Conservation (phyloP, 2,797 vertebrate species). For the Geotrypetes seraphini region DNA sequence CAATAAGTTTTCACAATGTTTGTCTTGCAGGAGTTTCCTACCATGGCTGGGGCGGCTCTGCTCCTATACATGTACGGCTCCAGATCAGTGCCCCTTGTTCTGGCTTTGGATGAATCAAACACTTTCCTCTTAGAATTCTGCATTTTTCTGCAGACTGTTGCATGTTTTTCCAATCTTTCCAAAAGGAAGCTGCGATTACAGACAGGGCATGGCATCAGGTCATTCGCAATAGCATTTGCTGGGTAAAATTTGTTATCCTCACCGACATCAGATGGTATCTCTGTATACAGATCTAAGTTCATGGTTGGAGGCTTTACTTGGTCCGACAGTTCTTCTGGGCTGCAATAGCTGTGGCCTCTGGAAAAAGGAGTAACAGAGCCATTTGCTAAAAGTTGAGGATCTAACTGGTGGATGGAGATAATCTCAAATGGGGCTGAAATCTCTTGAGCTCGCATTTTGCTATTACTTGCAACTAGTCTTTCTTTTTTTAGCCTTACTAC, state of each 20-base stretch:
- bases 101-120: constrained; percentile 60
- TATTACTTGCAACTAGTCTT: constrained; percentile 19
- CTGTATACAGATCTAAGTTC: too few relatives aligned
- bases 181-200: constrained; percentile 61
- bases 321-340: not conserved
- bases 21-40: too few relatives aligned
- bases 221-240: not conserved
- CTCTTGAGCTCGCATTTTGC: constrained; percentile 23
- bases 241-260: not conserved
- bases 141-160: constrained; percentile 53
- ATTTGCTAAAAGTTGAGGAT: too few relatives aligned
- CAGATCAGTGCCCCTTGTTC: constrained; percentile 63
- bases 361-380: too few relatives aligned
- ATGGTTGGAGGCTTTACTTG: not conserved
- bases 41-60: constrained; percentile 16
- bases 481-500: constrained; percentile 33
- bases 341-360: not conserved
- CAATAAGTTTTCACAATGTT: too few relatives aligned
- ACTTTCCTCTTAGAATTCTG: constrained; percentile 53
- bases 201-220: constrained; percentile 48
- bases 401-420: too few relatives aligned
- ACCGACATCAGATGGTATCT: not conserved
- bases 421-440: too few relatives aligned
- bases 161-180: constrained; percentile 63
- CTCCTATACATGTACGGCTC: constrained; percentile 57